phyloP scores from a whole-genome alignment of 2,797 vertebrate species.

The Hydrophis major region DNA sequence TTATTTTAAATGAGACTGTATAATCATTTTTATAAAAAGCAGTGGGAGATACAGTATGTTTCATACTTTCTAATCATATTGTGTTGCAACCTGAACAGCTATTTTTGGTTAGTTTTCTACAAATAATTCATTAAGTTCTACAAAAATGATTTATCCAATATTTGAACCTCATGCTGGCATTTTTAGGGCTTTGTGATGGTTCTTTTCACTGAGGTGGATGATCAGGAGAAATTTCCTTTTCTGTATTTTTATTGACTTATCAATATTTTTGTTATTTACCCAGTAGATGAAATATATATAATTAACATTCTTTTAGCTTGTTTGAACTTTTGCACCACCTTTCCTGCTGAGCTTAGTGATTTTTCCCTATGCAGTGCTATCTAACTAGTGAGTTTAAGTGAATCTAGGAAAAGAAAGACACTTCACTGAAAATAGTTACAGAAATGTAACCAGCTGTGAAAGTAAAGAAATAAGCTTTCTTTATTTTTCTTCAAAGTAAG shows the following conservation, averaged over 20 bases:
- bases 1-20: neutral
- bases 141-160: neutral
- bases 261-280: neutral
- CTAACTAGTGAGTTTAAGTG: slow-evolving; percentile 10
- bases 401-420: neutral
- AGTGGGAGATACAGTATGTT: neutral
- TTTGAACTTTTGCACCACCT: neutral
- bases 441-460: neutral
- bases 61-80: neutral
- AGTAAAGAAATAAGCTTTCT: neutral
- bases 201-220: too few species aligned
- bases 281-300: slow-evolving; percentile 2
- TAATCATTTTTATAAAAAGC: neutral
- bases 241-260: neutral
- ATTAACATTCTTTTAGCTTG: neutral
- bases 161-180: neutral
- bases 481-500: slow-evolving; percentile 8
- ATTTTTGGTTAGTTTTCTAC: neutral
- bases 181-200: neutral
- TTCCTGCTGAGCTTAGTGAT: neutral
- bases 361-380: neutral
- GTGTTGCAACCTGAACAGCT: neutral
- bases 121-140: neutral
- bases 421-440: neutral
- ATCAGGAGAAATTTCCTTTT: neutral